phyloP scores from a whole-genome alignment of 2,888 invertebrate genomes.

The Pseudeuparius sepicola region DNA sequence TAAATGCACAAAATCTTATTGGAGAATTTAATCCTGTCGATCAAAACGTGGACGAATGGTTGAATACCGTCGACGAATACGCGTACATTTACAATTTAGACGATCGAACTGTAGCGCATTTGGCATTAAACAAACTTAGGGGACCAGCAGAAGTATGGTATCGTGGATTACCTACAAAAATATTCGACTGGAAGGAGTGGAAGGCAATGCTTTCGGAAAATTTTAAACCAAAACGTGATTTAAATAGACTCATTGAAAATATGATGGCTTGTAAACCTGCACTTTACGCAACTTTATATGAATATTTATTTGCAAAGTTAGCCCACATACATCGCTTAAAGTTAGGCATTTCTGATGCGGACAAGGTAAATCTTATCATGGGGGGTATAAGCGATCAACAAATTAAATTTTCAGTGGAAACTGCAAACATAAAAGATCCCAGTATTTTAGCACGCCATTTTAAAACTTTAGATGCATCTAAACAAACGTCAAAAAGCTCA shows the following conservation, averaged over 20 bases:
- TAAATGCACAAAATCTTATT: too few species aligned
- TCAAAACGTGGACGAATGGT: slow-evolving; percentile 12
- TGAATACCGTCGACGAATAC: slow-evolving; percentile 12
- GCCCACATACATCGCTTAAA: slow-evolving; percentile 11
- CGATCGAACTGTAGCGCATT: slow-evolving; percentile 7
- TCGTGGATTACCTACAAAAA: slow-evolving; percentile 10
- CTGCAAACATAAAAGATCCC: too few species aligned
- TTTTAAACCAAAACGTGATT: slow-evolving; percentile 12
- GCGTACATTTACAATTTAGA: slow-evolving; percentile 11
- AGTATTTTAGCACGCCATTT: too few species aligned
- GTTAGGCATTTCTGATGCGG: too few species aligned
- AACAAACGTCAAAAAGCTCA: too few species aligned
- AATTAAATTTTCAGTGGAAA: too few species aligned
- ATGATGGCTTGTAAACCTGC: slow-evolving; percentile 8
- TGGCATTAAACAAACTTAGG: slow-evolving; percentile 13
- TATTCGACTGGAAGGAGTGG: slow-evolving; percentile 13
- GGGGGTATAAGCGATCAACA: too few species aligned
- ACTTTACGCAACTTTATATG: neutral
- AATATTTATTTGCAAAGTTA: slow-evolving; percentile 14
- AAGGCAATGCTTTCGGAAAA: slow-evolving; percentile 9
- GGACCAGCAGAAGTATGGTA: slow-evolving; percentile 15
- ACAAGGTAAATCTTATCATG: too few species aligned
- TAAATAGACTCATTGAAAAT: neutral
- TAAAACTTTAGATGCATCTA: too few species aligned
- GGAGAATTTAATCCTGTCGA: slow-evolving; percentile 14